Evolutionary conservation across 2,888 invertebrate genomes (phyloP).

Genomic region (Pyrochroa serraticornis): DNA sequence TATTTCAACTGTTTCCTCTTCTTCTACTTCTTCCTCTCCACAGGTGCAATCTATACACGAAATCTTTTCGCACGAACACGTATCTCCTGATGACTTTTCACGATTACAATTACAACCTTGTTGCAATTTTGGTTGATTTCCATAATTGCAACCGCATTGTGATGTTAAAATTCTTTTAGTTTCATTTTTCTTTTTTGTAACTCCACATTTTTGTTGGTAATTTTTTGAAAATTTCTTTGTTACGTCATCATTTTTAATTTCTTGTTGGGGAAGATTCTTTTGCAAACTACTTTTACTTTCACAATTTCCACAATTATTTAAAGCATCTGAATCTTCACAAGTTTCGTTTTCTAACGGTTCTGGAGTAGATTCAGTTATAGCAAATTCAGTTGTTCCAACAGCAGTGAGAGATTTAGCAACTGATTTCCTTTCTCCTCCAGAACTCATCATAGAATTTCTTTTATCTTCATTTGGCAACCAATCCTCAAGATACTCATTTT

Average conservation of each 20-base stretch:
- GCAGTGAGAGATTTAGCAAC: neutral
- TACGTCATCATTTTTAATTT: too few species aligned
- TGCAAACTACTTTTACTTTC: too few species aligned
- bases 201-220: too few species aligned
- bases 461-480: conserved; percentile 18
- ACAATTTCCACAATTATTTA: neutral
- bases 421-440: neutral
- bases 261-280: too few species aligned
- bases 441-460: neutral
- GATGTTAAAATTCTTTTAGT: neutral
- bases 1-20: neutral
- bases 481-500: conserved; percentile 37
- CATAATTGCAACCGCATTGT: neutral
- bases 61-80: neutral
- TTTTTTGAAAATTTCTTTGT: too few species aligned
- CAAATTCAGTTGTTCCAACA: too few species aligned
- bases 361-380: too few species aligned
- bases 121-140: too few species aligned
- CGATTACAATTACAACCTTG: conserved; percentile 7
- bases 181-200: neutral
- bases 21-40: conserved; percentile 14
- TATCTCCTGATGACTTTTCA: conserved; percentile 8
- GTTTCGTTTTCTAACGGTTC: neutral
- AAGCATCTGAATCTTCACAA: neutral
- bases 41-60: conserved; percentile 18